Evolutionary conservation across 2,888 invertebrate genomes (phyloP).

Genomic region (Alloscopus bannaensis): DNA sequence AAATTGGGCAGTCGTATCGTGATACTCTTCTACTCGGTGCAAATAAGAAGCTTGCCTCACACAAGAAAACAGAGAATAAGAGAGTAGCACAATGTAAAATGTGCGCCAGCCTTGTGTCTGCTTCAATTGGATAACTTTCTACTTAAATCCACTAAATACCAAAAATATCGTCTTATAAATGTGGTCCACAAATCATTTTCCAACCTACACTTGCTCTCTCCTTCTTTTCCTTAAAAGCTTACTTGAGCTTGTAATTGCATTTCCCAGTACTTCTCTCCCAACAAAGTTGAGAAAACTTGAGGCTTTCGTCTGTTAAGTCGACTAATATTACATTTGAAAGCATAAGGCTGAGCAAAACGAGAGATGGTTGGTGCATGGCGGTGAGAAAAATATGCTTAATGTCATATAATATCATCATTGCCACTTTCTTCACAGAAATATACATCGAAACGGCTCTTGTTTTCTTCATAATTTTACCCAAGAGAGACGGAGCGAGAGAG

Average conservation of each 20-base stretch:
- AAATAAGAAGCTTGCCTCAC: too few relatives aligned
- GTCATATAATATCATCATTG: background rate
- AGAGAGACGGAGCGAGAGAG: conserved; percentile 28
- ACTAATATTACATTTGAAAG: background rate
- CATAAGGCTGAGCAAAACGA: background rate
- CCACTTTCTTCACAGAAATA: conserved; percentile 26
- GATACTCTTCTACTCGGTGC: too few relatives aligned
- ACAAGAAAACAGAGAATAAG: too few relatives aligned
- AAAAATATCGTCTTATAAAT: background rate
- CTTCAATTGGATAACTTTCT: background rate
- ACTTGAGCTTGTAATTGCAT: background rate
- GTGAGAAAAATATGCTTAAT: conserved; percentile 7
- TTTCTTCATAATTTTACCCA: conserved; percentile 49
- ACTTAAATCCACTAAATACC: background rate
- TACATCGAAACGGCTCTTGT: conserved; percentile 36
- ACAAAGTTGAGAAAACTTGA: background rate
- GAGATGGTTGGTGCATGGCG: conserved; percentile 8
- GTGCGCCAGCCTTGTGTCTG: background rate
- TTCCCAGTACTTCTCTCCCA: background rate
- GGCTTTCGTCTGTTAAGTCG: background rate
- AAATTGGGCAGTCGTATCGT: too few relatives aligned
- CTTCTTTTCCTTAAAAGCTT: background rate
- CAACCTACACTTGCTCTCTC: background rate
- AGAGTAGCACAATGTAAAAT: too few relatives aligned
- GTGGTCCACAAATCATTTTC: background rate